Evolutionary conservation across 2,888 invertebrate genomes (phyloP).

Genomic region (Hemicrepidius hirtus): DNA sequence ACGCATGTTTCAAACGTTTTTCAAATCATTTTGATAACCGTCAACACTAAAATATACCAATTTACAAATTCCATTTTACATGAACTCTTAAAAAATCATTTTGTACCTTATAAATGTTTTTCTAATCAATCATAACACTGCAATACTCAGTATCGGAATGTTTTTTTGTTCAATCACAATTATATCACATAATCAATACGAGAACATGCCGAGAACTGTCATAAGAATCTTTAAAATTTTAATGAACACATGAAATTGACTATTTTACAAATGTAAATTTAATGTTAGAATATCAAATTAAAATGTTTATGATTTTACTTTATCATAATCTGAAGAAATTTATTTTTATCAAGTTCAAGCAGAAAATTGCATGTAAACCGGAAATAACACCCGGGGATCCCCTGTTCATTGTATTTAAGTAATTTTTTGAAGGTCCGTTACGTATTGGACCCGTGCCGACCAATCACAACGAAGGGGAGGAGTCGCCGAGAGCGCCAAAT

Average conservation of each 20-base stretch:
- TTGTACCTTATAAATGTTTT: background rate
- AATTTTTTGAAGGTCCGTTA: no score
- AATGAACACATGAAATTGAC: slow-evolving; percentile 71
- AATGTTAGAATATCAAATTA: slow-evolving; percentile 5
- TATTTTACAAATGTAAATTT: slow-evolving; percentile 56
- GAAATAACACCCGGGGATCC: no score
- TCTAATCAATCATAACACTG: slow-evolving; percentile 39
- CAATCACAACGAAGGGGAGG: no score
- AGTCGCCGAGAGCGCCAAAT: no score
- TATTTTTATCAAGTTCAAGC: background rate
- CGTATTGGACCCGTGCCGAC: no score
- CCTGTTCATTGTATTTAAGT: no score
- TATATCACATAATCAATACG: slow-evolving; percentile 52
- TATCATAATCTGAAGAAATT: background rate
- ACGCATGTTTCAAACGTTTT: no score
- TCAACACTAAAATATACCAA: slow-evolving; percentile 9
- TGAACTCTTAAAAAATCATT: slow-evolving; percentile 1
- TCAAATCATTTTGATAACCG: slow-evolving; percentile 12
- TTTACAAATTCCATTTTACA: slow-evolving; percentile 15
- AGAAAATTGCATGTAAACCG: no score
- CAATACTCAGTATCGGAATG: slow-evolving; percentile 39
- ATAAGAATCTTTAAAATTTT: slow-evolving; percentile 54
- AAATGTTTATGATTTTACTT: background rate
- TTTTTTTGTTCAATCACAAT: slow-evolving; percentile 52
- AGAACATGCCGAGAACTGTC: slow-evolving; percentile 50